A percentile compares a stretch with the other conserved stretches of the same genome.
Evolutionary conservation across 2,888 invertebrate genomes (phyloP).

Genomic region (Philereme vetulata): DNA sequence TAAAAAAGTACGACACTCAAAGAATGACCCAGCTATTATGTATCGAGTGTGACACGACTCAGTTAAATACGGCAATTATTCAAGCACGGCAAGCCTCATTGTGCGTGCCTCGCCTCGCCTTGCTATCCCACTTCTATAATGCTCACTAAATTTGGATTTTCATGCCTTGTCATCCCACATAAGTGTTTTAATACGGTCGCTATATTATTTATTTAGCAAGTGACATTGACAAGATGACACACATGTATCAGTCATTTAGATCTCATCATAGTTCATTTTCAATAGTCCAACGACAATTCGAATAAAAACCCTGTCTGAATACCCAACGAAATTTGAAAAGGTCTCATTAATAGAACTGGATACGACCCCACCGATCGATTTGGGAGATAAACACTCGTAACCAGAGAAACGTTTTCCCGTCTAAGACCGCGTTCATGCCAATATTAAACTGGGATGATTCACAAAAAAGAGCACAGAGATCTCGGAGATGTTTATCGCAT

Average conservation of each 20-base stretch:
- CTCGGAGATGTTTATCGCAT: slow-evolving; percentile 81
- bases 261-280: slow-evolving; percentile 36
- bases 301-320: slow-evolving; percentile 37
- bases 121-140: slow-evolving; percentile 52
- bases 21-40: slow-evolving; percentile 31
- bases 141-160: slow-evolving; percentile 74
- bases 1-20: background rate
- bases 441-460: slow-evolving; percentile 72
- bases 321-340: slow-evolving; percentile 55
- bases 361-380: slow-evolving; percentile 64
- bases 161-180: slow-evolving; percentile 75
- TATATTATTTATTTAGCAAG: slow-evolving; percentile 59
- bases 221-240: slow-evolving; percentile 53
- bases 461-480: slow-evolving; percentile 69
- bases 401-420: slow-evolving; percentile 63
- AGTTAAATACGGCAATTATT: slow-evolving; percentile 79
- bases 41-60: slow-evolving; percentile 44
- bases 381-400: slow-evolving; percentile 66
- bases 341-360: slow-evolving; percentile 67
- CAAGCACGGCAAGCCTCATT: slow-evolving; percentile 71
- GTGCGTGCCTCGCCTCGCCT: slow-evolving; percentile 59
- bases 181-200: slow-evolving; percentile 67
- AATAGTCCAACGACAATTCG: slow-evolving; percentile 17
- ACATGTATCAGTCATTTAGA: slow-evolving; percentile 39
- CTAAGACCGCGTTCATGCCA: slow-evolving; percentile 61